Conservation (phyloP, 1,140 invertebrate species). For the Acromyrmex heyeri region DNA sequence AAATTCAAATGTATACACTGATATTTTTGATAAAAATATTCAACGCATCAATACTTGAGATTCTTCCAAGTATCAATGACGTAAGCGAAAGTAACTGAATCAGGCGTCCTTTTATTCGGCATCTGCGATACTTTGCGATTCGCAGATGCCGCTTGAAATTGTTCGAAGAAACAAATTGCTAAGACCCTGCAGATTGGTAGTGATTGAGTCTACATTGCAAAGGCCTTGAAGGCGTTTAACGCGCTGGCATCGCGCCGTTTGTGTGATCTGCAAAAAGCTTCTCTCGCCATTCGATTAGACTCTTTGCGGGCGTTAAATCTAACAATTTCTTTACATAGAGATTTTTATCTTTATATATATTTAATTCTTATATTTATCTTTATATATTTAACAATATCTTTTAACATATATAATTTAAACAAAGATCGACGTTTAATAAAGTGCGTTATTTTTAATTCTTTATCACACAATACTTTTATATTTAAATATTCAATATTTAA, state of each 20-base stretch:
- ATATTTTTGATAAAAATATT: not conserved
- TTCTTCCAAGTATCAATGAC: not conserved
- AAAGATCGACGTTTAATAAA: not conserved
- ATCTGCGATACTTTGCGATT: conserved; percentile 16
- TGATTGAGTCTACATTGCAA: conserved; percentile 82
- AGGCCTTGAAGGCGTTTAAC: conserved; percentile 78
- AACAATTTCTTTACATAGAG: not conserved
- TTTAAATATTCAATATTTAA: not conserved
- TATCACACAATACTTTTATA: not conserved
- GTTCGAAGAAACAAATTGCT: conserved; percentile 72
- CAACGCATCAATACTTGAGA: not conserved
- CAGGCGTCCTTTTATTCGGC: not conserved
- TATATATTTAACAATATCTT: not conserved
- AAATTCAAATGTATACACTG: not conserved
- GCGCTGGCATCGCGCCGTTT: conserved; percentile 58
- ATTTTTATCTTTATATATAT: not conserved
- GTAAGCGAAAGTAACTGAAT: conserved; percentile 16
- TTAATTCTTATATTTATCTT: not conserved
- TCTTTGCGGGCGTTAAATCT: not conserved
- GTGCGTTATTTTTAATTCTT: not conserved
- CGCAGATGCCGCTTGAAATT: conserved; percentile 50
- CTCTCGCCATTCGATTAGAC: conserved; percentile 52
- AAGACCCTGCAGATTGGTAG: conserved; percentile 78
- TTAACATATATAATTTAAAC: not conserved
- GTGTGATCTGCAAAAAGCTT: conserved; percentile 32